Evolutionary conservation across 2,797 vertebrate genomes (phyloP).

Genomic region (Phylloscopus collybita): DNA sequence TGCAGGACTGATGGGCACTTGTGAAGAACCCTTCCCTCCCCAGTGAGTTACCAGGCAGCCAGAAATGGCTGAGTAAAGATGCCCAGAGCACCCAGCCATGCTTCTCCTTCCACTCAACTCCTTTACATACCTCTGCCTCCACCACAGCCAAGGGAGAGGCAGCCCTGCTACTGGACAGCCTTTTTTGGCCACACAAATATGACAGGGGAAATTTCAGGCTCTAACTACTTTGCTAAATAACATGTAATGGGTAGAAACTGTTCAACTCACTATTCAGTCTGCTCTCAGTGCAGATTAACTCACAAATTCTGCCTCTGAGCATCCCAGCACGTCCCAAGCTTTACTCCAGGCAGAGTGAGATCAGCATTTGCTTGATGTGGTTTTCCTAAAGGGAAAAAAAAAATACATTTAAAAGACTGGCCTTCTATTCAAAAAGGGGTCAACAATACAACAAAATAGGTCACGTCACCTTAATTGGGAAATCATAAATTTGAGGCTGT

Average conservation of each 20-base stretch:
- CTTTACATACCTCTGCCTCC: not conserved
- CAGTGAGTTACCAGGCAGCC: fast-evolving
- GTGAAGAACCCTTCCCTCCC: not conserved
- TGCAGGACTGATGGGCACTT: not conserved
- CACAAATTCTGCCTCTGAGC: not conserved
- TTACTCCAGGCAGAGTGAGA: not conserved
- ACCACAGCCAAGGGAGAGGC: not conserved
- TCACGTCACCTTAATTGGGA: conserved; percentile 29
- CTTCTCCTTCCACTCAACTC: not conserved
- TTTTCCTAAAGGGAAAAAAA: not conserved
- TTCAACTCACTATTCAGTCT: not conserved
- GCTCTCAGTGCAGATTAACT: not conserved
- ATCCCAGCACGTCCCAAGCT: not conserved
- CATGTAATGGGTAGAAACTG: not conserved
- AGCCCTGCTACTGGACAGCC: not conserved
- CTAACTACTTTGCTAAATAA: not conserved
- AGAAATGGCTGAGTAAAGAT: not conserved
- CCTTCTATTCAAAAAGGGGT: conserved; percentile 14
- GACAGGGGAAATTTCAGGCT: not conserved
- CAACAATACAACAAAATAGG: conserved; percentile 36
- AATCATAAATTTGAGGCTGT: conserved; percentile 12
- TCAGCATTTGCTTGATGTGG: not conserved
- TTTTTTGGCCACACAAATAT: not conserved
- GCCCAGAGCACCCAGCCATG: not conserved
- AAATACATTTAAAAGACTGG: not conserved